These are phyloP conservation scores for Isotomurus palustris DNA, from an alignment of 2,888 invertebrate species.

Conservation along the genomic window DNA sequence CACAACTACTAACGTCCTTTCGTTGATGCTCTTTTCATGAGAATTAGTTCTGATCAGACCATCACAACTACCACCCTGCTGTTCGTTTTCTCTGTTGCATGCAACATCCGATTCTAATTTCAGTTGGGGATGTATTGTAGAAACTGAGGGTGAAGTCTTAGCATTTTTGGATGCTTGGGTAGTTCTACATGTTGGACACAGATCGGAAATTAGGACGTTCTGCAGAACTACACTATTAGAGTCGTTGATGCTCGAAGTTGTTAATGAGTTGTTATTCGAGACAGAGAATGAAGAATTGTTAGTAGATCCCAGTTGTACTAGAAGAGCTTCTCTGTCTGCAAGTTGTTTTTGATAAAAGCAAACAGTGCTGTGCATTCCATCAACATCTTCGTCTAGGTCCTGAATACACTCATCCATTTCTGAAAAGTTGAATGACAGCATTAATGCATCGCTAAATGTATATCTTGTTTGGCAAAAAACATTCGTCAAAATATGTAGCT, in stretches of 20 bases:
- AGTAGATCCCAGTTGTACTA: slow-evolving; percentile 12
- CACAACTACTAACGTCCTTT: not conserved
- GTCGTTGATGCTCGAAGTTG: not conserved
- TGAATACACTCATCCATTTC: slow-evolving; percentile 93
- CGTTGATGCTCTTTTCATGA: slow-evolving; percentile 6
- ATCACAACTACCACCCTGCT: too few species aligned
- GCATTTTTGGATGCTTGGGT: slow-evolving; percentile 30
- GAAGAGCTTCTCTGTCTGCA: slow-evolving; percentile 45
- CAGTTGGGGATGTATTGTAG: too few species aligned
- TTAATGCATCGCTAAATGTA: not conserved
- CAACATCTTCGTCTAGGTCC: slow-evolving; percentile 94
- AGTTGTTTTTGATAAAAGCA: slow-evolving; percentile 89
- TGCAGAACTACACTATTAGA: not conserved
- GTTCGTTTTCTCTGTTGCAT: too few species aligned
- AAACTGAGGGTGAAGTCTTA: too few species aligned
- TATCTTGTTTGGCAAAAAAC: not conserved
- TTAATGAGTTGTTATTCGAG: slow-evolving; percentile 1
- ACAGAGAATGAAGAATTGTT: slow-evolving; percentile 11
- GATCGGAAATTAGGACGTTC: slow-evolving; percentile 21
- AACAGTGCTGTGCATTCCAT: slow-evolving; percentile 97
- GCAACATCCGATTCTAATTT: too few species aligned
- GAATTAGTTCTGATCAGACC: too few species aligned
- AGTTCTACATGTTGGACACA: slow-evolving; percentile 39
- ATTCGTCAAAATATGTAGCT: not conserved
- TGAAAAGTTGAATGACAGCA: slow-evolving; percentile 50